phyloP scores from a whole-genome alignment of 2,888 invertebrate species.

The Cheilosia vulpina region DNA sequence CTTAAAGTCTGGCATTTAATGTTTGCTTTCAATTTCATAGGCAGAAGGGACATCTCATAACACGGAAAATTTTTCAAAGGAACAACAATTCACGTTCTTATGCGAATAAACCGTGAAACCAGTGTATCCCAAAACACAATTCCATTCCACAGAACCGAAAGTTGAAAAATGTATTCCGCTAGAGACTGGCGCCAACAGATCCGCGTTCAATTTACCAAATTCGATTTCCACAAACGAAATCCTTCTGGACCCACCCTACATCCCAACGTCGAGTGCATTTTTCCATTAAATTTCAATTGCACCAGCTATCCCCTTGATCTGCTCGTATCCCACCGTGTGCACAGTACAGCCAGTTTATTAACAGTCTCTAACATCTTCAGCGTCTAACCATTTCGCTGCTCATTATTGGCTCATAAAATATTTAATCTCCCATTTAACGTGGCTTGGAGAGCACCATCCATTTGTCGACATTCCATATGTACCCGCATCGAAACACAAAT shows the following conservation, averaged over 20 bases:
- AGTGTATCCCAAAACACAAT: background rate
- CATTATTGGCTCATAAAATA: slow-evolving; percentile 40
- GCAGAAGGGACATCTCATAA: too few species aligned
- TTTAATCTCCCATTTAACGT: background rate
- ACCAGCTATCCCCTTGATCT: background rate
- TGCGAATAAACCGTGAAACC: too few species aligned
- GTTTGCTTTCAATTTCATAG: too few species aligned
- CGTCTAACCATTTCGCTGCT: slow-evolving; percentile 4
- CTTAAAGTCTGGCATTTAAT: too few species aligned
- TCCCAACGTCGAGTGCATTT: background rate
- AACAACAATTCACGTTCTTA: too few species aligned
- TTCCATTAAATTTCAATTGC: slow-evolving; percentile 17
- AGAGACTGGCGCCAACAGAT: background rate
- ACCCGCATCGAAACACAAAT: slow-evolving; percentile 36
- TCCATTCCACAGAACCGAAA: too few species aligned
- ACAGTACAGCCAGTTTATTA: slow-evolving; percentile 13
- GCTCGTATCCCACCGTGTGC: background rate
- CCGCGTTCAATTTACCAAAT: background rate
- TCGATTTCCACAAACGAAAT: background rate
- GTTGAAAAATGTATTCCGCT: background rate
- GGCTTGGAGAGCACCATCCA: background rate
- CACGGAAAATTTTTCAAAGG: too few species aligned
- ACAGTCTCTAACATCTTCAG: slow-evolving; percentile 2
- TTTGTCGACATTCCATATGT: slow-evolving; percentile 15
- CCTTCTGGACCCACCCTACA: background rate